These are phyloP conservation scores for Empis stercorea DNA, from an alignment of 2,888 invertebrate genomes.

Conservation along the genomic window DNA sequence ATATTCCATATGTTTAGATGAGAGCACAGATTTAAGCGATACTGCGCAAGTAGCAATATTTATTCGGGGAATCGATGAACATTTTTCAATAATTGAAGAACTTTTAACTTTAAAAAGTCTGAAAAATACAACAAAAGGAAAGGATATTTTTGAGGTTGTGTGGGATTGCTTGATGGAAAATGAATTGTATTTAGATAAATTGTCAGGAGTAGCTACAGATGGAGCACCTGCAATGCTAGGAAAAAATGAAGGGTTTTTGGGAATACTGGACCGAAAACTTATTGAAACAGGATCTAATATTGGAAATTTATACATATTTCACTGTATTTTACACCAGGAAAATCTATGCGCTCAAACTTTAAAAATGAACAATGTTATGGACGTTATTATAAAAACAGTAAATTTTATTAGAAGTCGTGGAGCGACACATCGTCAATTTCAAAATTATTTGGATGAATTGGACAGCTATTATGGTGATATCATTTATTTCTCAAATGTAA, in stretches of 20 bases:
- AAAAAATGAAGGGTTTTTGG: not conserved
- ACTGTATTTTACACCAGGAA: constrained; percentile 1
- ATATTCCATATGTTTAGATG: constrained; percentile 1
- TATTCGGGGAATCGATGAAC: not conserved
- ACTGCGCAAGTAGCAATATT: constrained; percentile 3
- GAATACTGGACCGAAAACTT: not conserved
- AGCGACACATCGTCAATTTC: constrained; percentile 1
- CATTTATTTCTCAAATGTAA: not conserved
- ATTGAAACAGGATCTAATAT: too few relatives aligned
- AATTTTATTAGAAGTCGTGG: not conserved
- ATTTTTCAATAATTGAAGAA: constrained; percentile 2
- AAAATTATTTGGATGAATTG: not conserved
- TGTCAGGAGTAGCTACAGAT: not conserved
- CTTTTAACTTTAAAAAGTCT: constrained; percentile 1
- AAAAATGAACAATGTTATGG: constrained; percentile 1
- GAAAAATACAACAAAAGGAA: not conserved
- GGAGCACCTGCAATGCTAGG: not conserved
- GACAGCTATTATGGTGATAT: not conserved
- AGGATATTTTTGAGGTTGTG: not conserved
- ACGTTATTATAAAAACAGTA: not conserved
- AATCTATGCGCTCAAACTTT: not conserved
- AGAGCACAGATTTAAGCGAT: constrained; percentile 3
- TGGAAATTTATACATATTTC: not conserved
- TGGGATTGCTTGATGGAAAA: not conserved
- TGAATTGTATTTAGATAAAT: not conserved